These are phyloP conservation scores for Lasioglossum oenotherae DNA, from an alignment of 2,888 invertebrate genomes.

Conservation along the genomic window DNA sequence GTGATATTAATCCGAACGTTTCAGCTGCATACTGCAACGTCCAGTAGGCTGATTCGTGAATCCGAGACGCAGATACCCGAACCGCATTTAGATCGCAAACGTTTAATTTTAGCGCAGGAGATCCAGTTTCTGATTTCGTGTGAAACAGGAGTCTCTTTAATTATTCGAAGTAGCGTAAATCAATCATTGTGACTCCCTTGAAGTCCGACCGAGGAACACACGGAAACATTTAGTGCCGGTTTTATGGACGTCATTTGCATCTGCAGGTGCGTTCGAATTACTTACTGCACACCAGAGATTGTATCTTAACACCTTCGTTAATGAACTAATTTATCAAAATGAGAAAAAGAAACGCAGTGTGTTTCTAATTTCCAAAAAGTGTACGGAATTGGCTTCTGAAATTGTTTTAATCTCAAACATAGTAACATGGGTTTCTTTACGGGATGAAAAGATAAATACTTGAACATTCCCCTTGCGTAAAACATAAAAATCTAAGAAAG, in stretches of 20 bases:
- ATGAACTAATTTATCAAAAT: not conserved
- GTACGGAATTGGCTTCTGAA: no score
- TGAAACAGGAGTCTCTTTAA: conserved; percentile 4
- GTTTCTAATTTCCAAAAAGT: not conserved
- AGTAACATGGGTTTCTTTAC: no score
- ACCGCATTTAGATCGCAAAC: conserved; percentile 1
- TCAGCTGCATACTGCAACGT: not conserved
- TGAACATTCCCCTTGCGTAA: not conserved
- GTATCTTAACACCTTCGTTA: not conserved
- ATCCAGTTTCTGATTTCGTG: not conserved
- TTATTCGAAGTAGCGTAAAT: conserved; percentile 7
- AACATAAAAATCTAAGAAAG: not conserved
- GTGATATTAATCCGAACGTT: not conserved
- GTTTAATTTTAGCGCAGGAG: not conserved
- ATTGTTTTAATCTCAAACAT: no score
- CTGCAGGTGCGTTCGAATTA: not conserved
- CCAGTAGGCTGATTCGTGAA: not conserved
- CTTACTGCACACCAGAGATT: not conserved
- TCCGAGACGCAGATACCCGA: not conserved
- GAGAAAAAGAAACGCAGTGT: not conserved
- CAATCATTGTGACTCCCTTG: conserved; percentile 1
- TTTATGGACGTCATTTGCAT: not conserved
- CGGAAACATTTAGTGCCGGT: not conserved
- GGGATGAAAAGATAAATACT: no score
- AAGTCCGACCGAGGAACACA: not conserved